Base-by-base conservation (phyloP, 2,113 vertebrate species). In the Plestiodon gilberti region DNA sequence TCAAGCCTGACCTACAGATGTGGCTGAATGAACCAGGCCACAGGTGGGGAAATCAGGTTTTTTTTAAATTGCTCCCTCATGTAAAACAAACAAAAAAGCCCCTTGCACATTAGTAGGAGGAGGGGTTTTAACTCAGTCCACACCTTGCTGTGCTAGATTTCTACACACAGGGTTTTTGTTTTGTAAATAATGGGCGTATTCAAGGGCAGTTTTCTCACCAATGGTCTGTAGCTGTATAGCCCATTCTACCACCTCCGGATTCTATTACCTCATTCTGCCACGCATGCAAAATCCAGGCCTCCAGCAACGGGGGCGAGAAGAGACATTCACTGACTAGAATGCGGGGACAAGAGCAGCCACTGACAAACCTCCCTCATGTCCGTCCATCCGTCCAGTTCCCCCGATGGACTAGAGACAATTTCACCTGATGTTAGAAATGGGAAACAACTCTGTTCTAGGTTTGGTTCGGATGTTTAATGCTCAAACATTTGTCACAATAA, bases 391-490 rank as follows among this genome's bases (percentile, higher is more conserved):
- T 0, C 11, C 40, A 25, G 2, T 15, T 6, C 57, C 11, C 6
- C 2, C 35, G 48, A 28, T 11, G 15, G n/a, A 71, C 9, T 1
- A 8, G 40, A 62, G 38, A 23, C 28, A 17, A 0, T 1, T 43
- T 20, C 48, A 62, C 4, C 4, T n/a, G 7, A 55, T 18, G 4
- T 2, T 1, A 91, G 57, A 88, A 90, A 94, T 76, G 92, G 78
- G 88, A 2, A 86, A 93, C 48, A 0, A 83, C 0, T 0, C 30
- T 78, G 57, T 87, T 89, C 90, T 91, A 8, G 76, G 86, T 91
- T 74, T 20, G 2, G 7, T 67, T 75, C 0, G 25, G 84, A 83
- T 81, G 91, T 94, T 95, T 94, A 94, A 95, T 91, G 90, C 70
- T 35, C 76, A 76, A 84, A 71, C 71, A 76, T 10, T 76, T 92